These are phyloP conservation scores for Brenthis daphne DNA, from an alignment of 2,888 invertebrate genomes.

Conservation along the genomic window DNA sequence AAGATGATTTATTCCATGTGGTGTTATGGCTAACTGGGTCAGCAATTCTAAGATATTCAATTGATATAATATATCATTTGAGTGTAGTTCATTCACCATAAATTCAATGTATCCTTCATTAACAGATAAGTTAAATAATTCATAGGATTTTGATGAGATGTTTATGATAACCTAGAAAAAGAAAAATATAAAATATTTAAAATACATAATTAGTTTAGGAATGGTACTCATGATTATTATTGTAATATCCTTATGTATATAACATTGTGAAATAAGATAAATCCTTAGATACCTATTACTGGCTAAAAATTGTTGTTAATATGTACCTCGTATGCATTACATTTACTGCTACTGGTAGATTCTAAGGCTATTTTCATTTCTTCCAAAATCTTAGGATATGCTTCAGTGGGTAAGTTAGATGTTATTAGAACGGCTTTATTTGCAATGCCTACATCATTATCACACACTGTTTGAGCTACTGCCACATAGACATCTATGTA, in stretches of 20 bases:
- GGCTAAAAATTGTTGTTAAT: neutral
- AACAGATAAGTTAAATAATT: constrained; percentile 82
- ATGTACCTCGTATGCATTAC: constrained; percentile 86
- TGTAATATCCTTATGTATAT: neutral
- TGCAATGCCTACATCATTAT: constrained; percentile 83
- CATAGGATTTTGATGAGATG: constrained; percentile 83
- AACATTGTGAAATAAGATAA: neutral
- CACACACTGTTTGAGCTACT: constrained; percentile 81
- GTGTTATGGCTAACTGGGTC: constrained; percentile 85
- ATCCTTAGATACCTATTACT: too few relatives aligned
- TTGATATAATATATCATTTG: constrained; percentile 88
- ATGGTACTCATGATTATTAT: neutral
- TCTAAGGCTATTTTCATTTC: constrained; percentile 82
- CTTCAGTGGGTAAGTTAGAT: constrained; percentile 73
- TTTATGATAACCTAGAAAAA: constrained; percentile 83
- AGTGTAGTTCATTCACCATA: constrained; percentile 85
- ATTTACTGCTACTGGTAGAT: constrained; percentile 82
- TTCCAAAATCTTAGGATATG: constrained; percentile 79
- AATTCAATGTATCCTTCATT: constrained; percentile 84
- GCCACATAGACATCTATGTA: constrained; percentile 80
- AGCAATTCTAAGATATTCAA: constrained; percentile 91
- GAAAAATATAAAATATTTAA: constrained; percentile 13
- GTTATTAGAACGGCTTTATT: constrained; percentile 82
- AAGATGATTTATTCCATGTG: constrained; percentile 88
- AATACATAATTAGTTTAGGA: neutral